phyloP scores from a whole-genome alignment of 2,797 vertebrate genomes.

The Peromyscus nudipes region DNA sequence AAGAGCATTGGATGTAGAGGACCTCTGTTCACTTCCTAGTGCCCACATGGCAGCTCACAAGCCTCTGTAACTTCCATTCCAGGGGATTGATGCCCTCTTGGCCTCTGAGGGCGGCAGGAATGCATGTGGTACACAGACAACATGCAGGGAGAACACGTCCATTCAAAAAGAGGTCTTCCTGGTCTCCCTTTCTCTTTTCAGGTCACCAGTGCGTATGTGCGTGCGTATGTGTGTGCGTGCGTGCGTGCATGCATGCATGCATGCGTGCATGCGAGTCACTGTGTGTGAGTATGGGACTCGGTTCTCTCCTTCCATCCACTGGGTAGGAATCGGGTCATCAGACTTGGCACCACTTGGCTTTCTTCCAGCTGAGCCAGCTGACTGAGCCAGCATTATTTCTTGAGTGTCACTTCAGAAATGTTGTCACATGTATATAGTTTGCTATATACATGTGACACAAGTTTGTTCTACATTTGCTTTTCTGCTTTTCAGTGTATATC shows the following conservation, averaged over 20 bases:
- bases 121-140: no score
- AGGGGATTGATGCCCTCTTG: neutral
- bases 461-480: neutral
- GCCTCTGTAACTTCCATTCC: no score
- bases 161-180: neutral
- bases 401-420: conserved; percentile 15
- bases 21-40: neutral
- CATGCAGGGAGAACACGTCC: no score
- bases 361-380: neutral
- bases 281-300: neutral
- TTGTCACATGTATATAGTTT: neutral
- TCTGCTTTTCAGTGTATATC: neutral
- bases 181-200: neutral
- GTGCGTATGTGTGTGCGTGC: no score
- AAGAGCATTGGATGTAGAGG: neutral
- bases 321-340: neutral
- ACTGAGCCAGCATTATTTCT: neutral
- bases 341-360: neutral
- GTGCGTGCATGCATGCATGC: no score
- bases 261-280: no score
- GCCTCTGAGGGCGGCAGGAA: neutral
- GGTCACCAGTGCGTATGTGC: no score
- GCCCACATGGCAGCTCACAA: no score
- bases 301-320: neutral
- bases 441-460: neutral